Conservation (phyloP, 2,113 vertebrate species). For the Erythrolamprus reginae region DNA sequence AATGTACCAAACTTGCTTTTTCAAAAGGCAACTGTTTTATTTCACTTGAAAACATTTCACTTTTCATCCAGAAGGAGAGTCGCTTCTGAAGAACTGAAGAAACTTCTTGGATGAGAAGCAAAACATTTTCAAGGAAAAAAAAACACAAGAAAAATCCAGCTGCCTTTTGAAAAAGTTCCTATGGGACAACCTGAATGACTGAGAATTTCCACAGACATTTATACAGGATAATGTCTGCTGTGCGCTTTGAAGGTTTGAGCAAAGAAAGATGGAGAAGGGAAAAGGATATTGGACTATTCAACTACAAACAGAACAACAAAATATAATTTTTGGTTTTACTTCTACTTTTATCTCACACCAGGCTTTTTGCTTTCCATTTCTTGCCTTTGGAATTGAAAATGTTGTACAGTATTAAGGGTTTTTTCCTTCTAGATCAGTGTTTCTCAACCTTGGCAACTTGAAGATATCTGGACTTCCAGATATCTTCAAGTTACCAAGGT, state of each 20-base stretch:
- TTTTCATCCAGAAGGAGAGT: not conserved
- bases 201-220: not conserved
- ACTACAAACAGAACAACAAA: not conserved
- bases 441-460: no score
- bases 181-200: not conserved
- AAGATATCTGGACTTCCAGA: no score
- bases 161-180: not conserved
- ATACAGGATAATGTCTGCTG: not conserved
- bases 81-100: not conserved
- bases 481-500: no score
- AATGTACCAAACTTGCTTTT: not conserved
- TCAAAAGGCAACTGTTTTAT: not conserved
- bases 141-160: not conserved
- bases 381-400: not conserved
- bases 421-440: not conserved
- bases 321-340: not conserved
- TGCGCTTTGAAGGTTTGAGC: not conserved
- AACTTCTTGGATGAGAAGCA: not conserved
- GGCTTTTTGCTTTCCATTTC: not conserved
- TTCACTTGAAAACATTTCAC: not conserved
- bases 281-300: not conserved
- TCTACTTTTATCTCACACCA: not conserved
- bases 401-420: not conserved
- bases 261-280: not conserved
- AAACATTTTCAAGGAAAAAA: not conserved